Evolutionary conservation across 1,140 invertebrate genomes (phyloP), one percentile per base, ranked within the genome.

Genomic region (Diuraphis noxia): DNA sequence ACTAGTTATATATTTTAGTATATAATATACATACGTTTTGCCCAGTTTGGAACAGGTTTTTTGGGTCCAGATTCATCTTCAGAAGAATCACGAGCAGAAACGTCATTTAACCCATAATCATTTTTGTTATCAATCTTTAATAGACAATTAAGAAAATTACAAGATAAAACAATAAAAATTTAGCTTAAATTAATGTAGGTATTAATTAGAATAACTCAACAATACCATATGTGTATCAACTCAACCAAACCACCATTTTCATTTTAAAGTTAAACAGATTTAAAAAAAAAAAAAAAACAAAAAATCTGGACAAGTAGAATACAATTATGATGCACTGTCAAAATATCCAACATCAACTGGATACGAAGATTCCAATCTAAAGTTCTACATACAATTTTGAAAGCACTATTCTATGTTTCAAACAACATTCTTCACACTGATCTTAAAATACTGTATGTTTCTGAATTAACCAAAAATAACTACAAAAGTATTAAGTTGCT

Each of bases 11-110:
- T 77, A 40, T 25, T 25, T 40, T 81, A 81, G 36, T 25, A 38
- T 3, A 40, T 25, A 23, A 81, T 38, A 3, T 40, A 46, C 72
- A n/a, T 90, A 91, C 89, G 43, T 82, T 81, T 91, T 25, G 89
- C 89, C 89, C 89, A 91, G 1, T 30, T 36, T 17, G 89, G 89
- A 91, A 91, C 89, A 41, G 89, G 77, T 49, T 91, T 91, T 52
- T 91, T 91, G 6, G 89, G 89, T 30, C 77, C 89, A 38, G 89
- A 82, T 52, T 91, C 89, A 40, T 91, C 89, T 52, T 91, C 89
- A 52, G 89, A 91, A 91, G 89, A 91, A 82, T 91, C 89, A 38
- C 89, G 89, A 21, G 89, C 89, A 38, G 89, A 91, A n/a, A 91
- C 34, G 82, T 91, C 89, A 82, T 91, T 91, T 82, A 91, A 52